Evolutionary conservation across 2,797 vertebrate genomes (phyloP).

Genomic region (Hafferia zeledoni): DNA sequence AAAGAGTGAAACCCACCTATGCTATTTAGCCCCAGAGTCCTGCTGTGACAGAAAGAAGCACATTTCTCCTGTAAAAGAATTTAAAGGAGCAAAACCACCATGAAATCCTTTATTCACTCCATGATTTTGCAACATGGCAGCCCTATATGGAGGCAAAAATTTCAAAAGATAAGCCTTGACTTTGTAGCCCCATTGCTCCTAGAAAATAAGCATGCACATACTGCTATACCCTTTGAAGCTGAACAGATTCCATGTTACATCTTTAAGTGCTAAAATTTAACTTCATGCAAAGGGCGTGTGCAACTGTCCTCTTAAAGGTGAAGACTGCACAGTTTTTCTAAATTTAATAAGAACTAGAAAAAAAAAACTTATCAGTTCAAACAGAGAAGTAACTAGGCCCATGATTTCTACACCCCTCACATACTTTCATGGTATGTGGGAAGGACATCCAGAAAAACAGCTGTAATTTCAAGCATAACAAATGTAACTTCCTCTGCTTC

Average conservation of each 20-base stretch:
- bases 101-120: background rate
- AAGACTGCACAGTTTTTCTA: background rate
- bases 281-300: background rate
- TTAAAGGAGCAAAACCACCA: conserved; percentile 33
- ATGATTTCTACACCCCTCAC: background rate
- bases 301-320: conserved; percentile 3
- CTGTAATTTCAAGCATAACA: background rate
- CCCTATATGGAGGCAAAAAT: conserved; percentile 14
- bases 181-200: background rate
- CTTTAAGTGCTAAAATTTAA: background rate
- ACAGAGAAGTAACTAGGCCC: background rate
- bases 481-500: background rate
- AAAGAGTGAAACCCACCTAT: conserved; percentile 63
- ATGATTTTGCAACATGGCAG: conserved; percentile 3
- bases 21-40: conserved; percentile 54
- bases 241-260: background rate
- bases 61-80: conserved; percentile 60
- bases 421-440: background rate
- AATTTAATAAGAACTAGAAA: background rate
- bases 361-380: background rate
- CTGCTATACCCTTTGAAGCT: background rate
- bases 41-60: conserved; percentile 57
- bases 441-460: background rate
- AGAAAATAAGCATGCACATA: conserved; percentile 22
- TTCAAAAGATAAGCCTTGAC: conserved; percentile 2